Conservation (phyloP, 1,140 invertebrate genomes). For the Scaptomyza hsui region DNA sequence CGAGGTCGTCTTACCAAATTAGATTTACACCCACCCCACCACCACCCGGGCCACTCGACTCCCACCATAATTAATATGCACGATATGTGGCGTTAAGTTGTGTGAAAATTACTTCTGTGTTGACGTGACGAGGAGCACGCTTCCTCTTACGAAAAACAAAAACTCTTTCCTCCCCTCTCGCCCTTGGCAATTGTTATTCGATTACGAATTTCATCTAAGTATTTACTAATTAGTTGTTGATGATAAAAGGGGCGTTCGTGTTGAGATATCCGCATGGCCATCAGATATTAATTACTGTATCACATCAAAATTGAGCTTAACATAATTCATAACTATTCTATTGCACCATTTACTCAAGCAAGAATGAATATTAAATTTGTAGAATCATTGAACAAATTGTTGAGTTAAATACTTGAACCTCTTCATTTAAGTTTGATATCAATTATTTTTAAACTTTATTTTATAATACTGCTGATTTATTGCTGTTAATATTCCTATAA, state of each 20-base stretch:
- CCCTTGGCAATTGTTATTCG: constrained; percentile 47
- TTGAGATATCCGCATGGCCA: background rate
- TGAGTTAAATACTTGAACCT: too few relatives aligned
- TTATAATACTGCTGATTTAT: too few relatives aligned
- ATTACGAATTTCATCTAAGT: constrained; percentile 50
- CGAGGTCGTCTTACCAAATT: constrained; percentile 65
- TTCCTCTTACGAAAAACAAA: constrained; percentile 50
- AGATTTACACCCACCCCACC: constrained; percentile 42
- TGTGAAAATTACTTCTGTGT: constrained; percentile 76
- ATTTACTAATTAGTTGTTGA: constrained; percentile 73
- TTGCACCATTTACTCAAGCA: too few relatives aligned
- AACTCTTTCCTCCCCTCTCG: constrained; percentile 28
- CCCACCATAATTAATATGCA: constrained; percentile 78
- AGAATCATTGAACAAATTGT: too few relatives aligned
- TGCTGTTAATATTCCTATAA: too few relatives aligned
- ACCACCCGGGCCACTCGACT: background rate
- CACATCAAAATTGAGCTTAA: background rate
- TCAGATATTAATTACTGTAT: constrained; percentile 21
- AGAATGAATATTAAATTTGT: too few relatives aligned
- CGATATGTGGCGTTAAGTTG: constrained; percentile 80
- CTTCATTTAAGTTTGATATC: too few relatives aligned
- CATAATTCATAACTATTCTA: background rate
- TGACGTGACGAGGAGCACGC: constrained; percentile 61
- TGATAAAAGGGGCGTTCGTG: constrained; percentile 20
- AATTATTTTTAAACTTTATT: too few relatives aligned